These are phyloP conservation scores for Prostheceraeus crozeri DNA, from an alignment of 2,888 invertebrate genomes.

Conservation along the genomic window DNA sequence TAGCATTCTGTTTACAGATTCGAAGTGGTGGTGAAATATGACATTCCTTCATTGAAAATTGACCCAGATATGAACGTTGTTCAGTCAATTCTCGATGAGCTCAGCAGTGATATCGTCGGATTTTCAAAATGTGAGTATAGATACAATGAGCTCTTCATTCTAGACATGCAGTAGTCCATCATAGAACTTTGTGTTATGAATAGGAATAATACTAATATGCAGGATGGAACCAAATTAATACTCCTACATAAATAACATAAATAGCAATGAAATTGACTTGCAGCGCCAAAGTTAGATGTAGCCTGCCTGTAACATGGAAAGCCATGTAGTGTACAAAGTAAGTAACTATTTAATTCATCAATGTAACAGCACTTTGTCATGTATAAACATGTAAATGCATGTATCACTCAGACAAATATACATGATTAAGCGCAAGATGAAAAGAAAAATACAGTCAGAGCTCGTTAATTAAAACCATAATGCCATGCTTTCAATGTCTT, in stretches of 20 bases:
- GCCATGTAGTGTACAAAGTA: no score
- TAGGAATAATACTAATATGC: background rate
- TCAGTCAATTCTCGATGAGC: slow-evolving; percentile 44
- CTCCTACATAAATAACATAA: background rate
- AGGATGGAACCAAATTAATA: background rate
- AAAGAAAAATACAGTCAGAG: no score
- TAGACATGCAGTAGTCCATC: background rate
- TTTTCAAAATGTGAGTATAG: slow-evolving; percentile 1
- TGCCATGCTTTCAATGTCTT: no score
- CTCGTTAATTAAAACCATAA: no score
- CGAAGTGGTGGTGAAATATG: slow-evolving; percentile 52
- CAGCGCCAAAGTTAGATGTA: background rate
- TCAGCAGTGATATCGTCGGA: slow-evolving; percentile 8
- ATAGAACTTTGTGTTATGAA: slow-evolving; percentile 8
- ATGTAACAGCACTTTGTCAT: no score
- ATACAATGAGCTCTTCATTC: background rate
- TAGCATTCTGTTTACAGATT: slow-evolving; percentile 45
- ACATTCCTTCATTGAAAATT: slow-evolving; percentile 53
- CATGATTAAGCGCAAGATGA: no score
- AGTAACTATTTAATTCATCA: no score
- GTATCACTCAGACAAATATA: no score
- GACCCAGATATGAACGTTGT: slow-evolving; percentile 51
- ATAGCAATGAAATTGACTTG: background rate
- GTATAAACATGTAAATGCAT: no score
- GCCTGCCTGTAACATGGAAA: no score